Percentiles rank a stretch among this genome's conserved stretches.
Evolutionary conservation across 2,113 vertebrate genomes (phyloP).

Genomic region (Pomatostomus ruficeps): DNA sequence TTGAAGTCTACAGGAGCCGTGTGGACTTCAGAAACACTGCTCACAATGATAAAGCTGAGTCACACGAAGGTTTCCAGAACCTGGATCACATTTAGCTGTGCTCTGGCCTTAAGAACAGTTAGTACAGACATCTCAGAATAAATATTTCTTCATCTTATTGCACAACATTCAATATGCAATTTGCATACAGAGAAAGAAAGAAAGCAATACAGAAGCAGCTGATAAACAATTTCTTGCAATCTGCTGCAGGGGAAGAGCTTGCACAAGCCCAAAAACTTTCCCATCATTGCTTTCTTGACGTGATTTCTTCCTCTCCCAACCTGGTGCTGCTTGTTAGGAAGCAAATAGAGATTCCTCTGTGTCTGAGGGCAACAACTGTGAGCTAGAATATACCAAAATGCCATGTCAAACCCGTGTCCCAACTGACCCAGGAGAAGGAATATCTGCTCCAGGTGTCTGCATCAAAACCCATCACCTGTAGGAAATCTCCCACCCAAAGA

Average conservation of each 20-base stretch:
- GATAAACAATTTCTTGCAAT: not conserved
- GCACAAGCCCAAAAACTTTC: not conserved
- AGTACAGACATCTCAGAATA: not conserved
- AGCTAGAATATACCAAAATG: not conserved
- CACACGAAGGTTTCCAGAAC: not conserved
- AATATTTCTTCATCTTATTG: not conserved
- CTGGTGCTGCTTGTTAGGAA: not conserved
- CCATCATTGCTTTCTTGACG: not conserved
- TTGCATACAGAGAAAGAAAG: not conserved
- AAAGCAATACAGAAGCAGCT: not conserved
- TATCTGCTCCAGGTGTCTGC: not conserved
- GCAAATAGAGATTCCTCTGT: not conserved
- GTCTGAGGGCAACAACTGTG: not conserved
- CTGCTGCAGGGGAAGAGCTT: not conserved
- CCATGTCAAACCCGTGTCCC: not conserved
- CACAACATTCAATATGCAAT: not conserved
- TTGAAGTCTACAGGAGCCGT: not conserved
- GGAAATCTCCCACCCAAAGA: not conserved
- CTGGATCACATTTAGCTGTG: not conserved
- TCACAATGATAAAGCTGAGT: not conserved
- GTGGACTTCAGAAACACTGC: not conserved
- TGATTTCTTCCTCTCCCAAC: not conserved
- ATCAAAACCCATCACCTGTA: not conserved
- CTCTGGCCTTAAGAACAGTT: not conserved
- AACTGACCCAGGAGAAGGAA: not conserved